phyloP scores from a whole-genome alignment of 53 echinoderm and acorn worm species.

The Zoroaster sp. region DNA sequence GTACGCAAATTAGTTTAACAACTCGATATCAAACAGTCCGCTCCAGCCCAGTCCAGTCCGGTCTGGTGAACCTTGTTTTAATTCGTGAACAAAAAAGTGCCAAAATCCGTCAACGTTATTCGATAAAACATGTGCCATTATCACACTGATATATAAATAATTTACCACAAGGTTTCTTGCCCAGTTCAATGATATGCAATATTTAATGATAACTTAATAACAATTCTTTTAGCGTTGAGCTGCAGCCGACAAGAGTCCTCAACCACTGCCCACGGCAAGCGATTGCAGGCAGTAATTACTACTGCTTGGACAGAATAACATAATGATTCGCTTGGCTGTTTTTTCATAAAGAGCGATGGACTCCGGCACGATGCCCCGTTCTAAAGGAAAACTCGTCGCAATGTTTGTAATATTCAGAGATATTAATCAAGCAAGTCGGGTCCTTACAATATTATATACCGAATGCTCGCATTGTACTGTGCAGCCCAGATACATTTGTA shows the following conservation, averaged over 20 bases:
- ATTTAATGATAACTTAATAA: conserved; percentile 61
- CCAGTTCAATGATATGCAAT: background rate
- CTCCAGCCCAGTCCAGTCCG: background rate
- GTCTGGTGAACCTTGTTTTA: background rate
- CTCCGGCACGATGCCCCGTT: background rate
- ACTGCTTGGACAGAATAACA: conserved; percentile 17
- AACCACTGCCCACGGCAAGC: background rate
- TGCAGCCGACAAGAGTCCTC: conserved; percentile 14
- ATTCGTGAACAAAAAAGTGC: background rate
- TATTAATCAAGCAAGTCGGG: background rate
- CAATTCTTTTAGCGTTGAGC: background rate
- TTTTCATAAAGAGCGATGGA: background rate
- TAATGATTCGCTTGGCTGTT: conserved; percentile 34
- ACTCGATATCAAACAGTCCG: too few relatives aligned
- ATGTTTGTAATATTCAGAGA: background rate
- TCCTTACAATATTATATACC: background rate
- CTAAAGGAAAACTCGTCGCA: background rate
- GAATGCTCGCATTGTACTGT: background rate
- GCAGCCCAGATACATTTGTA: background rate
- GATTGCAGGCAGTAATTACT: background rate
- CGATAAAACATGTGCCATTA: background rate
- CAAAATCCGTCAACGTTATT: background rate
- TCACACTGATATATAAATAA: conserved; percentile 15
- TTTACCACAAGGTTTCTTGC: conserved; percentile 7
- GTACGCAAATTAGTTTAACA: too few relatives aligned